A percentile compares a stretch with the other conserved stretches of the same genome.
Conservation (phyloP, 2,113 vertebrate species). For the Dipodomys merriami region DNA sequence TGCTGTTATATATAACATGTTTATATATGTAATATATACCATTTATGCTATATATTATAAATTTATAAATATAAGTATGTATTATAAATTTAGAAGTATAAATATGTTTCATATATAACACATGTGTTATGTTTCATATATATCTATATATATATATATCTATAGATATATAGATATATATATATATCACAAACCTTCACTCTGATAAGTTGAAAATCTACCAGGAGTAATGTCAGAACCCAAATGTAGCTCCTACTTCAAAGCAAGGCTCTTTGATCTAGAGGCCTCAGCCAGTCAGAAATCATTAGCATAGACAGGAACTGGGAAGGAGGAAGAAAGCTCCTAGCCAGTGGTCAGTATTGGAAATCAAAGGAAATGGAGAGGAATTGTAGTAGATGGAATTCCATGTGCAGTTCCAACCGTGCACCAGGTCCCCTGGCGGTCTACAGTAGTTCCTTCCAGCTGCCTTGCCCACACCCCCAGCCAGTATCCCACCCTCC, state of each 20-base stretch:
- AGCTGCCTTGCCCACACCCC: fast-evolving
- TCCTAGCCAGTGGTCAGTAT: background rate
- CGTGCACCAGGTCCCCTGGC: too few relatives aligned
- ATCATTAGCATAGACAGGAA: background rate
- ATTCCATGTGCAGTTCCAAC: background rate
- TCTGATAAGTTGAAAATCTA: background rate
- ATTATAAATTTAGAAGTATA: too few relatives aligned
- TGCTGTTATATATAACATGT: too few relatives aligned
- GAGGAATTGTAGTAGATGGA: background rate
- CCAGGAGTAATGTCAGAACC: background rate
- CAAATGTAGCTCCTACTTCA: background rate
- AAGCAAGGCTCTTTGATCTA: background rate
- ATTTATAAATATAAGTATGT: too few relatives aligned
- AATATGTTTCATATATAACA: too few relatives aligned
- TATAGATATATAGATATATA: too few relatives aligned
- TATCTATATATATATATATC: too few relatives aligned
- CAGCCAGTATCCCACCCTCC: too few relatives aligned
- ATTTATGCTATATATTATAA: too few relatives aligned
- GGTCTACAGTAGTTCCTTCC: background rate
- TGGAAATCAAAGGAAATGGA: background rate
- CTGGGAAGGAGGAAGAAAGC: background rate
- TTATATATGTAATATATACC: too few relatives aligned
- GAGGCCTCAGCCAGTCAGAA: background rate
- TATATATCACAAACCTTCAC: background rate
- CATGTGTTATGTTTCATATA: too few relatives aligned